Conservation (phyloP, 1,140 invertebrate species). For the Apis laboriosa region DNA sequence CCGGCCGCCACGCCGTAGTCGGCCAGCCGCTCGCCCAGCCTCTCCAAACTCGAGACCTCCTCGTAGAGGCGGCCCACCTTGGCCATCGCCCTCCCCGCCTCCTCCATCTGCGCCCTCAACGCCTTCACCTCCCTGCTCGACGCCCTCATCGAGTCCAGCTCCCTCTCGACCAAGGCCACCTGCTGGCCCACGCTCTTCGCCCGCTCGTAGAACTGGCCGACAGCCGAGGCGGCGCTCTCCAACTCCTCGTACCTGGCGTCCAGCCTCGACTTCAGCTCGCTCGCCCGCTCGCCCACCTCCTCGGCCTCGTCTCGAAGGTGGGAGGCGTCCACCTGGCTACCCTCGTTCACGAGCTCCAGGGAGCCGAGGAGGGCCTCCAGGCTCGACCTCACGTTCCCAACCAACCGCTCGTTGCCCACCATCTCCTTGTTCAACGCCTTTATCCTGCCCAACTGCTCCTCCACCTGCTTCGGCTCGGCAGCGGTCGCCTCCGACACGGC, state of each 20-base stretch:
- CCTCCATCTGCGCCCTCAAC: slow-evolving; percentile 91
- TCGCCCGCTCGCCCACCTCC: slow-evolving; percentile 88
- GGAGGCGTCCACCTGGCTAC: slow-evolving; percentile 85
- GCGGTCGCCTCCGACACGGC: slow-evolving; percentile 90
- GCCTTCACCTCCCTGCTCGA: slow-evolving; percentile 93
- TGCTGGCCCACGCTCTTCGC: slow-evolving; percentile 90
- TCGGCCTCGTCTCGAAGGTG: slow-evolving; percentile 90
- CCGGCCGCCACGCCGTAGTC: slow-evolving; percentile 92
- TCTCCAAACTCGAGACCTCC: slow-evolving; percentile 87
- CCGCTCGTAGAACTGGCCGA: slow-evolving; percentile 93
- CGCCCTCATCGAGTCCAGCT: slow-evolving; percentile 91
- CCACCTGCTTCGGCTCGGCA: slow-evolving; percentile 92
- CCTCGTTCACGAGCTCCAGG: slow-evolving; percentile 84
- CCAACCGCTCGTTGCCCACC: slow-evolving; percentile 90
- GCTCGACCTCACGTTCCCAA: slow-evolving; percentile 89
- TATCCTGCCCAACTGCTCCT: slow-evolving; percentile 92
- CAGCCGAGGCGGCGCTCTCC: slow-evolving; percentile 92
- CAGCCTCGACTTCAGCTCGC: slow-evolving; percentile 88
- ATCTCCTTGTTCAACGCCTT: slow-evolving; percentile 94
- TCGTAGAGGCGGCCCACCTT: slow-evolving; percentile 86
- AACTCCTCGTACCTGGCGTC: slow-evolving; percentile 90
- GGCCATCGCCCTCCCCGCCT: slow-evolving; percentile 86
- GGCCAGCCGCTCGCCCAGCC: slow-evolving; percentile 88
- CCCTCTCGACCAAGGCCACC: slow-evolving; percentile 89
- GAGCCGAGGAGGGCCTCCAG: slow-evolving; percentile 87